Conservation (phyloP, 2,113 vertebrate species). For the Alces alces region DNA sequence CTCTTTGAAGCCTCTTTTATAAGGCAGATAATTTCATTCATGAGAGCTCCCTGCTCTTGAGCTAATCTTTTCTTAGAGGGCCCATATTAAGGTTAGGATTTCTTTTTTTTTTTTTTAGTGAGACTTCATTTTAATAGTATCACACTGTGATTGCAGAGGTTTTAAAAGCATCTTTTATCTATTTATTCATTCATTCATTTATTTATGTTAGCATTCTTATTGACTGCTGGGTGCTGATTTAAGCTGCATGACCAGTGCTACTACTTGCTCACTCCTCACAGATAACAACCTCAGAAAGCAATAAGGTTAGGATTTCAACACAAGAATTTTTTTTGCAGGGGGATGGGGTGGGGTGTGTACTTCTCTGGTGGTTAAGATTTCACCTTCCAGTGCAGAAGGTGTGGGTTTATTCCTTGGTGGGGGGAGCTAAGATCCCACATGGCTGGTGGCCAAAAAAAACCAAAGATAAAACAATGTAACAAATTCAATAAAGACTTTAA, state of each 20-base stretch:
- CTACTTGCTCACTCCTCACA: background rate
- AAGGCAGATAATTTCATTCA: background rate
- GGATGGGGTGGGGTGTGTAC: background rate
- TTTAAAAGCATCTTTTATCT: background rate
- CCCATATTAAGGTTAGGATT: background rate
- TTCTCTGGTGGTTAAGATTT: background rate
- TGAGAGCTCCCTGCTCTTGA: background rate
- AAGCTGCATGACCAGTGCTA: background rate
- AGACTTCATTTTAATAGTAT: background rate
- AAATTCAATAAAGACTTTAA: background rate
- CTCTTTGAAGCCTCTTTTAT: background rate
- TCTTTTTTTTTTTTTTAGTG: too few species aligned
- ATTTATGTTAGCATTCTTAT: background rate
- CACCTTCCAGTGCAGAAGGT: background rate
- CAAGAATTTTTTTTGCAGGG: background rate
- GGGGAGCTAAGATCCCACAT: background rate
- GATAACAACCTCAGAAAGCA: background rate
- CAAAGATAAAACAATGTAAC: background rate
- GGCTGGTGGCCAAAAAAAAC: background rate
- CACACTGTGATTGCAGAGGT: background rate
- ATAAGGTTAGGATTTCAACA: background rate
- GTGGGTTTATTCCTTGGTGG: background rate
- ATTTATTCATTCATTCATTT: background rate
- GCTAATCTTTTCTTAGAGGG: background rate
- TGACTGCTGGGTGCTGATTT: background rate